Conservation (phyloP, 1,140 invertebrate species). For the Lethocerus indicus region DNA sequence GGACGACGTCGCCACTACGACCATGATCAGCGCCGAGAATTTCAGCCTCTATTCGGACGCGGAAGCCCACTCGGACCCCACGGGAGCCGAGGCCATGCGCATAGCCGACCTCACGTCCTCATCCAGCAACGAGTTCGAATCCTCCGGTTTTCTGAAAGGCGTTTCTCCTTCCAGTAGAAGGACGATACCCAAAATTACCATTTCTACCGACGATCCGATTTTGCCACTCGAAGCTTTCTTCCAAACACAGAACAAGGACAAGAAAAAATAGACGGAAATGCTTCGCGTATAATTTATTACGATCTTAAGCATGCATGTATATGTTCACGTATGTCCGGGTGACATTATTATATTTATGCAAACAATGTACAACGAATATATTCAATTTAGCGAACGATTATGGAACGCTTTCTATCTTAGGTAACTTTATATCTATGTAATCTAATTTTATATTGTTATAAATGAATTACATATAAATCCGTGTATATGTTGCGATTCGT, state of each 20-base stretch:
- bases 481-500: too few relatives aligned
- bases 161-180: constrained; percentile 22
- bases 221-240: constrained; percentile 34
- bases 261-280: too few relatives aligned
- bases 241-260: constrained; percentile 19
- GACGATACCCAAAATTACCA: constrained; percentile 23
- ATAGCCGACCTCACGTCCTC: constrained; percentile 33
- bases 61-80: constrained; percentile 16
- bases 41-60: constrained; percentile 4
- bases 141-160: constrained; percentile 26
- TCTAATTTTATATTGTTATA: too few relatives aligned
- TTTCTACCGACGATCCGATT: constrained; percentile 31
- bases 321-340: too few relatives aligned
- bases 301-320: too few relatives aligned
- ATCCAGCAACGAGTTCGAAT: constrained; percentile 27
- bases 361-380: too few relatives aligned
- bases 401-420: too few relatives aligned
- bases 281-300: too few relatives aligned
- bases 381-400: too few relatives aligned
- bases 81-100: constrained; percentile 24
- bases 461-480: too few relatives aligned
- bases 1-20: constrained; percentile 15
- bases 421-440: too few relatives aligned
- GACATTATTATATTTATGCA: too few relatives aligned
- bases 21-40: constrained; percentile 15